Conservation (phyloP, 2,797 vertebrate genomes). For the Cottoperca gobio region DNA sequence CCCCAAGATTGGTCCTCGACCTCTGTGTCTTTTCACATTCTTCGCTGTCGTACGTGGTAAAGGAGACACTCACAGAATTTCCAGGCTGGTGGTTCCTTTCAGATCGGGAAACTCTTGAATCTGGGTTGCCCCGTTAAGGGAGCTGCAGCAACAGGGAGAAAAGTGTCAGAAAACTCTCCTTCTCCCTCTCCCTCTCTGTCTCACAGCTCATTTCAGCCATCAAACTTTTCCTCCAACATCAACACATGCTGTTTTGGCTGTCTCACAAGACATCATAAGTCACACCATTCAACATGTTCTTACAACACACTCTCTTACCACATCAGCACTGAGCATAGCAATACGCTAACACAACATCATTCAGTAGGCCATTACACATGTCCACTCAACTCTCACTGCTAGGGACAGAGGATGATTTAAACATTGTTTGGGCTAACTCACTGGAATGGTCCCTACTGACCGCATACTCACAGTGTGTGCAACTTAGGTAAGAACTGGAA, state of each 20-base stretch:
- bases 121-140: slow-evolving; percentile 92
- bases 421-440: slow-evolving; percentile 72
- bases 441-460: slow-evolving; percentile 69
- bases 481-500: slow-evolving; percentile 96
- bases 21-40: slow-evolving; percentile 15
- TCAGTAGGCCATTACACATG: slow-evolving; percentile 79
- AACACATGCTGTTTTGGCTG: slow-evolving; percentile 78
- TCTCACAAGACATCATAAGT: slow-evolving; percentile 80
- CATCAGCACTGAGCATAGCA: slow-evolving; percentile 72
- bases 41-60: slow-evolving; percentile 24
- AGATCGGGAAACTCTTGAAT: slow-evolving; percentile 94
- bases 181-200: slow-evolving; percentile 29
- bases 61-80: slow-evolving; percentile 91
- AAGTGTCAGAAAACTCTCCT: slow-evolving; percentile 53
- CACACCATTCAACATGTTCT: slow-evolving; percentile 81
- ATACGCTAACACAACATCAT: slow-evolving; percentile 79
- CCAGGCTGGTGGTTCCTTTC: slow-evolving; percentile 95
- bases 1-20: slow-evolving; percentile 1
- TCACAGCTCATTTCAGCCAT: slow-evolving; percentile 82
- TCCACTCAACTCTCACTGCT: slow-evolving; percentile 74
- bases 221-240: slow-evolving; percentile 79
- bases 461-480: slow-evolving; percentile 93
- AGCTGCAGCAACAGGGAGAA: slow-evolving; percentile 81
- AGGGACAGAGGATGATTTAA: slow-evolving; percentile 76
- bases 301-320: slow-evolving; percentile 76